phyloP scores from a whole-genome alignment of 2,113 vertebrate species.

The Forbesichthys papilliferus region DNA sequence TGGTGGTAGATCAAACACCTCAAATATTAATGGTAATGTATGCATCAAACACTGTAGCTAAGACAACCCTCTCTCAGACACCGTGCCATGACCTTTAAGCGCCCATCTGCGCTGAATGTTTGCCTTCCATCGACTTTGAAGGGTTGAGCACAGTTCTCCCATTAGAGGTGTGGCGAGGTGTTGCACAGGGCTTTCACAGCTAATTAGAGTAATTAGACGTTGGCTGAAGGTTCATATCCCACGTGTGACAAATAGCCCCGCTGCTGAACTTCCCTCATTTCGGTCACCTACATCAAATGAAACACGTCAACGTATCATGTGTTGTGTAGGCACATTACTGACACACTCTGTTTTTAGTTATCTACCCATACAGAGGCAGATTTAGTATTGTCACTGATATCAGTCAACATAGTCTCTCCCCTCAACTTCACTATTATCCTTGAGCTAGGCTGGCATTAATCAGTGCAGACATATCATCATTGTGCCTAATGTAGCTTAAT shows the following conservation, averaged over 20 bases:
- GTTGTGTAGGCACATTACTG: background rate
- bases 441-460: conserved; percentile 55
- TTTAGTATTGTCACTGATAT: background rate
- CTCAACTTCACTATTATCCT: conserved; percentile 11
- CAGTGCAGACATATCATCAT: conserved; percentile 33
- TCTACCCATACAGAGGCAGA: background rate
- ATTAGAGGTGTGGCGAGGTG: background rate
- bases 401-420: conserved; percentile 3
- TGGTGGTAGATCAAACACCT: too few relatives aligned
- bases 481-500: conserved; percentile 54
- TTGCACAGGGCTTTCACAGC: background rate
- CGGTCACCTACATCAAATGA: conserved; percentile 16
- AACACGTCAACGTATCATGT: background rate
- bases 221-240: background rate
- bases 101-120: background rate
- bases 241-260: background rate
- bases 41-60: too few relatives aligned
- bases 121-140: background rate
- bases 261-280: background rate
- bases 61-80: too few relatives aligned
- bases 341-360: background rate
- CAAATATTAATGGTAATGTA: too few relatives aligned
- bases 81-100: background rate
- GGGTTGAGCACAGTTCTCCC: background rate
- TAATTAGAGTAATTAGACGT: conserved; percentile 13